Evolutionary conservation across 2,113 vertebrate genomes (phyloP), one percentile per base, ranked within the genome.

Genomic region (Petromus typicus): DNA sequence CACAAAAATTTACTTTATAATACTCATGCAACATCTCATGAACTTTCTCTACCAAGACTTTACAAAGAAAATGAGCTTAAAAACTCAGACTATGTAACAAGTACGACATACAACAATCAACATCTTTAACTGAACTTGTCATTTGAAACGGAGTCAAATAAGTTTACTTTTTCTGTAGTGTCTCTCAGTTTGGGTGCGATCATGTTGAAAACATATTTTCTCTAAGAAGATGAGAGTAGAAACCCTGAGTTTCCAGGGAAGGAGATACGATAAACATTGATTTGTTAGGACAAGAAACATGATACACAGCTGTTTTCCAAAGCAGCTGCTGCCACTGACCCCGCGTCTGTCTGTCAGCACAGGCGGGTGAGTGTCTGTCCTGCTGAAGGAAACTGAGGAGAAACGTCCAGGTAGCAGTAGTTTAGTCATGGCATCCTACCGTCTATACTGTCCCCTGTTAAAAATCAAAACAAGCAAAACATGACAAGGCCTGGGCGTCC

Each of bases 91-190:
- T 59, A 95, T 82, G 59, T 78, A 16, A 18, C 18, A 92, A 79
- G 61, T 54, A 51, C n/a, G 57, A 87, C 51, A 71, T 71, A 71
- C 1, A 81, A 85, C 30, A 90, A 61, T 90, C 71, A 97, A 85
- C 20, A 87, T 84, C 90, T 48, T 94, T 95, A 96, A 88, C 81
- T 91, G 84, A 96, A 93, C n/a, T 56, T 92, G 91, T 94, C 95
- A 87, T 20, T 96, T 96, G 93, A 96, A 90, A 91, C 25, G 80
- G 0, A 97, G 51, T 63, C 25, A 86, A 81, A 59, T 79, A 88
- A 71, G 91, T 91, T 86, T 82, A 82, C 32, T 95, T 92, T 75
- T 64, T 87, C 30, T 94, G 32, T 78, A 92, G 79, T 95, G 85
- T 56, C 75, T 93, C 43, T 83, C 92, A 96, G 84, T 17, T 92